Evolutionary conservation across 2,797 vertebrate genomes (phyloP).

Genomic region (Hydrolagus colliei): DNA sequence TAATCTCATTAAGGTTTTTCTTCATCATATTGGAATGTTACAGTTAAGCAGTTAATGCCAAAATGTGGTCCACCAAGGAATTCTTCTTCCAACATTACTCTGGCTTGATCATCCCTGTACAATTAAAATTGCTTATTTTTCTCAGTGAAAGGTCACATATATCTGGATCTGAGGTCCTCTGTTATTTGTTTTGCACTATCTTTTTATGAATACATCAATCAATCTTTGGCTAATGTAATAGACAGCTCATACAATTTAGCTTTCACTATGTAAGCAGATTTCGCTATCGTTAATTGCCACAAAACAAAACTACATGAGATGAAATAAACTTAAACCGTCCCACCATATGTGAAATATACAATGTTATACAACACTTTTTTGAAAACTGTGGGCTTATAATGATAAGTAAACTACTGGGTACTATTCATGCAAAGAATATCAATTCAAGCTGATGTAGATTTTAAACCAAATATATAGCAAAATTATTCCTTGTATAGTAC

Average conservation of each 20-base stretch:
- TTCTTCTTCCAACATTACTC: not conserved
- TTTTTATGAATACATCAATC: too few relatives aligned
- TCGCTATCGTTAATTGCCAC: not conserved
- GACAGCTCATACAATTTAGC: conserved; percentile 24
- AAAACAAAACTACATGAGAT: conserved; percentile 19
- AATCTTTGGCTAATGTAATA: too few relatives aligned
- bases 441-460: too few relatives aligned
- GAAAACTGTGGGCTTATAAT: too few relatives aligned
- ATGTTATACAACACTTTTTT: too few relatives aligned
- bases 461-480: too few relatives aligned
- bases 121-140: not conserved
- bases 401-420: too few relatives aligned
- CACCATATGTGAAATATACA: not conserved
- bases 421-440: too few relatives aligned
- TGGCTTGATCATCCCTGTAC: not conserved
- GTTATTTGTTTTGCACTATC: not conserved
- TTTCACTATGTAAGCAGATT: conserved; percentile 10
- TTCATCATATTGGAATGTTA: not conserved
- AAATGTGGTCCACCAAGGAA: not conserved
- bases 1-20: conserved; percentile 10
- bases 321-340: conserved; percentile 8
- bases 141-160: not conserved
- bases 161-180: not conserved
- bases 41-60: not conserved
- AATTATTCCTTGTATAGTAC: too few relatives aligned